Base-by-base conservation (phyloP, 2,797 vertebrate species). In the Aselliscus stoliczkanus region DNA sequence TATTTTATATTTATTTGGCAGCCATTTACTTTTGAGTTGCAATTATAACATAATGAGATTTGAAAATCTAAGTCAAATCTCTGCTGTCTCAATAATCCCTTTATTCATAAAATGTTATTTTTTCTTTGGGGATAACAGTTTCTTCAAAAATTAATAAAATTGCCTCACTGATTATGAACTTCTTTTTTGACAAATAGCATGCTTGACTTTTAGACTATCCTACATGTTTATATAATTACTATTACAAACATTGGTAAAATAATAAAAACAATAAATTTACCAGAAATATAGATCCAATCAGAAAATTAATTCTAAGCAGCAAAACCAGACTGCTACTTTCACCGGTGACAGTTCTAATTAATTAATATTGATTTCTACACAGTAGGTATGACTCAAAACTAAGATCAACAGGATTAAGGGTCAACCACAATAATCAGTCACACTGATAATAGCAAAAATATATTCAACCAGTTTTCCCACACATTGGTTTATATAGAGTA, bases 281-380 rank as follows among this genome's bases (percentile, higher is more conserved):
- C 13, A 44, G 31, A 93, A 87, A 84, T 84, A 80, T 34, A 39
- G 58, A 93, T 95, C 56, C 17, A 64, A 60, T 58, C 39, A 73
- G 42, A 93, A 96, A 94, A 88, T 90, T 86, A 96, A 73, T 42
- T 90, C 23, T 70, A 64, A 81, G 39, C 11, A 60, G 42, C 25
- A 81, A 96, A 94, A 73, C 3, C 42, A 82, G 25, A 58, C 42
- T 56, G 23, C 69, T 84, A 44, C 18, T n/a, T 87, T 80, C 50
- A 82, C 23, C 87, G 88, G 25, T 88, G 73, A 88, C 25, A 90
- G 29, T 75, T 95, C 85, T 85, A 96, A 82, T 95, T 82, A 96
- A 82, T 94, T 62, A 64, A 58, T 90, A 88, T 91, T 94, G 93
- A 97, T 83, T 95, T 94, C 58, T 64, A 69, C 37, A 21, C 2